Base-by-base conservation (phyloP, 2,888 invertebrate genomes). In the Scrobipalpa atriplicella region DNA sequence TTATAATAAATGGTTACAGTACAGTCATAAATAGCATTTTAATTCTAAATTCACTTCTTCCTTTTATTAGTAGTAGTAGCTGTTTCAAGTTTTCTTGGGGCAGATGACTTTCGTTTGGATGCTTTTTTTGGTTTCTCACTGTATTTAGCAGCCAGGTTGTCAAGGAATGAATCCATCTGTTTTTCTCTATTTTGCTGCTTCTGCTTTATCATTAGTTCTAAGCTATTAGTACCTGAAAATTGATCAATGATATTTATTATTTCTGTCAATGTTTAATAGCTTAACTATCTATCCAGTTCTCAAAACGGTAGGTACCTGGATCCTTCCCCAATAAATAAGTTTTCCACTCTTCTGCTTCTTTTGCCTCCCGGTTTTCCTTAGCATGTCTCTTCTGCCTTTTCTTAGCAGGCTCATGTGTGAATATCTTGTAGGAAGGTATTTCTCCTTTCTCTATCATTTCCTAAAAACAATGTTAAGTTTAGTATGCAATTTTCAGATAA, bases 351-450 rank as follows among this genome's bases (percentile, higher is more conserved):
- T 95, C 95, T 11, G 95, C 95, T 82, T 96, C 95, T 69, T 93
- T 90, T 3, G 95, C 95, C 83, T 97, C 97, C 29, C 93, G 91
- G 62, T 94, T 95, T 81, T 95, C 95, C 90, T 97, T 96, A 65
- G 94, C 94, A 76, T 94, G 94, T 54, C 96, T 93, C 56, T 94
- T 93, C 65, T 93, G 90, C 51, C 94, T 94, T 83, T 96, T 95
- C 79, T 94, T 94, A 72, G 94, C 89, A 81, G 95, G 94, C 84
- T 98, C 98, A 79, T 97, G 94, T 2, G 95, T 96, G 80, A 98
- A 99, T 61, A 94, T 91, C 79, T 95, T 94, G 81, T 94, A 98
- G 65, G 95, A 94, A 10, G 96, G 96, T 62, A 98, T 95, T 80
- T 97, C 97, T 1, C 94, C 94, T 64, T 91, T 89, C 67, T 96